Evolutionary conservation across 2,888 invertebrate genomes (phyloP).

Genomic region (Melangyna quadrimaculata): DNA sequence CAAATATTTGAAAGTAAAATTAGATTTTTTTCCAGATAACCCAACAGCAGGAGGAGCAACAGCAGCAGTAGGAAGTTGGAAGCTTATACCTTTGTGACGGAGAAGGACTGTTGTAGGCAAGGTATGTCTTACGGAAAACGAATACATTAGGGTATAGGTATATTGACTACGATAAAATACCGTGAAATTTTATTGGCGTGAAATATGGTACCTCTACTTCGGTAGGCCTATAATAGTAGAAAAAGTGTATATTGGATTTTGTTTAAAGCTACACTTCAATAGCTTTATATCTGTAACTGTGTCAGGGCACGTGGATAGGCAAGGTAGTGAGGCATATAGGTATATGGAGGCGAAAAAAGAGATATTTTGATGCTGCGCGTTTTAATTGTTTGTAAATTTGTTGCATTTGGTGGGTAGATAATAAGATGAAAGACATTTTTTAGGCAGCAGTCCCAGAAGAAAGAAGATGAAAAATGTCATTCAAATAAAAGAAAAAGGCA

Average conservation of each 20-base stretch:
- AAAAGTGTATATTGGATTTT: not conserved
- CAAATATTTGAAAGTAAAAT: constrained; percentile 75
- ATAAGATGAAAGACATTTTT: too few relatives aligned
- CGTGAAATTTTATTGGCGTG: constrained; percentile 58
- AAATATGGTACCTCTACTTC: constrained; percentile 51
- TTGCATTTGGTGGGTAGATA: too few relatives aligned
- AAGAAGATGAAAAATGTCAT: too few relatives aligned
- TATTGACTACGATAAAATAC: constrained; percentile 64
- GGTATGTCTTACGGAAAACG: not conserved
- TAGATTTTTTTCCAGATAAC: constrained; percentile 74
- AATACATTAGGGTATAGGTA: constrained; percentile 7
- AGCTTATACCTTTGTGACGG: not conserved
- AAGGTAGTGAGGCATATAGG: not conserved
- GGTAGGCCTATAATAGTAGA: not conserved
- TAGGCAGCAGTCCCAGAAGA: too few relatives aligned
- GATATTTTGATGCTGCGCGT: not conserved
- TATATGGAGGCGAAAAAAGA: not conserved
- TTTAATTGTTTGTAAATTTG: too few relatives aligned
- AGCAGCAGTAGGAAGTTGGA: not conserved
- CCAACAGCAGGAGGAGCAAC: constrained; percentile 15
- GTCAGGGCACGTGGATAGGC: not conserved
- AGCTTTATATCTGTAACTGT: not conserved
- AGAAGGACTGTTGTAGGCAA: not conserved
- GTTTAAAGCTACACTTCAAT: not conserved
- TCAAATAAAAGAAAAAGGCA: too few relatives aligned